Evolutionary conservation across 2,888 invertebrate genomes (phyloP), one percentile per base, ranked within the genome.

Genomic region (Drosophila nr. perissopoda): DNA sequence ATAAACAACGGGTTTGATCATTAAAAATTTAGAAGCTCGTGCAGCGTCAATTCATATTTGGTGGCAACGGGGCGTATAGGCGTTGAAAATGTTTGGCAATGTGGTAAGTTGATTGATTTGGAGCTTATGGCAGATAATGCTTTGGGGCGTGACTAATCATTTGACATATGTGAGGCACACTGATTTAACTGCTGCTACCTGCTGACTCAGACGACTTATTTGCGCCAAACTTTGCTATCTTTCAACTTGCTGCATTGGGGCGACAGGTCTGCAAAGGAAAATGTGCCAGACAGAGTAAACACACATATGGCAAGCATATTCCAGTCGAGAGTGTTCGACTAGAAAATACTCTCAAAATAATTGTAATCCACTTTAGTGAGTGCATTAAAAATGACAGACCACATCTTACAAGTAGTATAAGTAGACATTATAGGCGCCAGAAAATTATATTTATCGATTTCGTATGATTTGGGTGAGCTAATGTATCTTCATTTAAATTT

Each of bases 91-190:
- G 80, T 78, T 78, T 71, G 82, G 53, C 72, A 68, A 77, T 64
- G 33, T 52, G 53, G 40, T 51, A 66, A 64, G 63, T n/a, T 60
- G 52, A 60, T 60, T 48, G 38, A 48, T 56, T 75, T 70, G 48
- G 10, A 56, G 42, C 57, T 68, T 48, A 56, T 52, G 29, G 10
- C n/a, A 29, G 48, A 52, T 60, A 79, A 57, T 76, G 40, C 25
- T 31, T 31, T 61, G 56, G 42, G 69, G 59, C 65, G 76, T 87
- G 84, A 84, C 74, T 89, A 84, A 89, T 78, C 69, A 36, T 27
- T 75, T 69, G 72, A 53, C 75, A 67, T 42, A 63, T 68, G 52
- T 11, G 59, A 27, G 8, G 36, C 34, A 59, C 56, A 52, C 49
- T 34, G 38, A 48, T 49, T 40, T 57, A 58, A 53, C 73, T 42